A percentile compares a stretch with the other conserved stretches of the same genome.
Evolutionary conservation across 2,113 vertebrate species (phyloP).

Genomic region (Antechinus stuartii): DNA sequence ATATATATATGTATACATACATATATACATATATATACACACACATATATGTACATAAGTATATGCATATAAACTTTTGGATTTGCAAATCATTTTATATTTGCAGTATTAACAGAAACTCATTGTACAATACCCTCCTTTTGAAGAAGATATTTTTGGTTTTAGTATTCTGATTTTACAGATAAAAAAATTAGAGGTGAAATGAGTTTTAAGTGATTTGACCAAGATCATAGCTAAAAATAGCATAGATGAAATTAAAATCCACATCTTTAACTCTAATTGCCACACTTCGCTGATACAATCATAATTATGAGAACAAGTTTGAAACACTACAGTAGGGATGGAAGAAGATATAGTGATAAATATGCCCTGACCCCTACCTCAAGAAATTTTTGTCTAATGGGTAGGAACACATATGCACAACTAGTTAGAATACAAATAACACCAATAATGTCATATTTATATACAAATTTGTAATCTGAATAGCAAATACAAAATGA

Average conservation of each 20-base stretch:
- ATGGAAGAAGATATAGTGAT: background rate
- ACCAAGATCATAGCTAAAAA: background rate
- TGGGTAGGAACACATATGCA: background rate
- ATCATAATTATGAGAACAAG: background rate
- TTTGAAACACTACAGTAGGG: background rate
- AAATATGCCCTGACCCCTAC: background rate
- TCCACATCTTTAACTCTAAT: background rate
- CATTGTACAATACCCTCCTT: background rate
- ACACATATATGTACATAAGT: background rate
- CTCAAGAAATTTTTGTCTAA: background rate
- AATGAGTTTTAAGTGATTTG: background rate
- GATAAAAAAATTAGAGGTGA: background rate
- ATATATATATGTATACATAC: background rate
- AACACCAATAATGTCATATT: background rate
- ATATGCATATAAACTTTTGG: background rate
- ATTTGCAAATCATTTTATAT: background rate
- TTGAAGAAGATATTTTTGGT: background rate
- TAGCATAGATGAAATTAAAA: background rate
- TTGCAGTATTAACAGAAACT: background rate
- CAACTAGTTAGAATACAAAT: background rate
- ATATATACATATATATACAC: background rate
- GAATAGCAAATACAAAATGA: background rate
- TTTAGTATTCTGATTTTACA: background rate
- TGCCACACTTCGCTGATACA: background rate
- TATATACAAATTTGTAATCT: background rate